Percentiles rank a stretch among this genome's conserved stretches.
Evolutionary conservation across 2,113 vertebrate species (phyloP).

Genomic region (Toxotes chatareus): DNA sequence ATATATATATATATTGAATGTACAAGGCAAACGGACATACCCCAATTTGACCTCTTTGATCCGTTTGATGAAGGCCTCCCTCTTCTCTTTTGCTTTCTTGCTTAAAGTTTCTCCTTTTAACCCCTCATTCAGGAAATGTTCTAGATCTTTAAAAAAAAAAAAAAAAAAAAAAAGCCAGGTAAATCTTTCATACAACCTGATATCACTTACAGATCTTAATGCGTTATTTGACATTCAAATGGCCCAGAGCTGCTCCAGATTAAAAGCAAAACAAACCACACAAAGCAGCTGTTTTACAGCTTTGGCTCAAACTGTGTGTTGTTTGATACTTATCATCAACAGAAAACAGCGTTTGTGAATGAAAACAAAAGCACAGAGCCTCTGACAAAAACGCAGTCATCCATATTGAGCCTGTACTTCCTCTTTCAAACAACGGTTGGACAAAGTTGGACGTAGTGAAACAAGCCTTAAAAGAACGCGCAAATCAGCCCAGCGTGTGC

Average conservation of each 20-base stretch:
- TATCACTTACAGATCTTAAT: neutral
- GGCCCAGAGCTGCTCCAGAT: neutral
- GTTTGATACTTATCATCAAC: neutral
- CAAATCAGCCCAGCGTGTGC: neutral
- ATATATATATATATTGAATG: neutral
- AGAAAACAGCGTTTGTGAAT: neutral
- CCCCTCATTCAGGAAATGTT: slow-evolving; percentile 87
- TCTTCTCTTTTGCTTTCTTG: slow-evolving; percentile 94
- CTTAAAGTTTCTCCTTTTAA: slow-evolving; percentile 93
- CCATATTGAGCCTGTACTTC: slow-evolving; percentile 42
- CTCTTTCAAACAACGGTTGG: slow-evolving; percentile 51
- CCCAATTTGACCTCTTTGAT: slow-evolving; percentile 90
- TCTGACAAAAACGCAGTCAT: neutral
- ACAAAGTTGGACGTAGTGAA: neutral
- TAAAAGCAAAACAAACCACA: neutral
- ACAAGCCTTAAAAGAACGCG: neutral
- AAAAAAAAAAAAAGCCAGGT: neutral
- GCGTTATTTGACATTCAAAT: neutral
- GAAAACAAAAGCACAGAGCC: neutral
- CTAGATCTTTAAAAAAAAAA: slow-evolving; percentile 85
- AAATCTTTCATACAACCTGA: neutral
- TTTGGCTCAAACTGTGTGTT: neutral
- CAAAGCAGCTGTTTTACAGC: neutral
- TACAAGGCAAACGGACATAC: slow-evolving; percentile 26
- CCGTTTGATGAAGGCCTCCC: slow-evolving; percentile 89